Percentiles rank a stretch among this genome's conserved stretches.
Conservation (phyloP, 2,888 invertebrate species). For the Schizaphis graminum region DNA sequence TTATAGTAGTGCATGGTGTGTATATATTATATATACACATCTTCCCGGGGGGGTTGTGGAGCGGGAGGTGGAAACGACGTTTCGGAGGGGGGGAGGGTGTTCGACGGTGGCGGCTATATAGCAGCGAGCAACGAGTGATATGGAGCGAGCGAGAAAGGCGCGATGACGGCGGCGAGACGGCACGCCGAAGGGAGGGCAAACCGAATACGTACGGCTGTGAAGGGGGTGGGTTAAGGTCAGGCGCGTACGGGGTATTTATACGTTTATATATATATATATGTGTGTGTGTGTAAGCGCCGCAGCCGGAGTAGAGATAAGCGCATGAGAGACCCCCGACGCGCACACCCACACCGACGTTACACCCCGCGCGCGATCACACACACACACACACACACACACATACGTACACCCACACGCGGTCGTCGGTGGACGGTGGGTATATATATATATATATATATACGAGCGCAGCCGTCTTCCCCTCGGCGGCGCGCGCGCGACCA, state of each 20-base stretch:
- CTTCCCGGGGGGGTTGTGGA: neutral
- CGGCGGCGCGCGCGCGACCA: neutral
- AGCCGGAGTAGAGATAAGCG: slow-evolving; percentile 56
- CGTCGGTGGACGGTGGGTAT: neutral
- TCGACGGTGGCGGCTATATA: neutral
- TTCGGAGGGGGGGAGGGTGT: neutral
- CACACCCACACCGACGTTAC: neutral
- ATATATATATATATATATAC: neutral
- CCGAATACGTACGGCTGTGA: neutral
- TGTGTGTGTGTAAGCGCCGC: neutral
- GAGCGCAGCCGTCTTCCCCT: neutral
- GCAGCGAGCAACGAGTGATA: neutral
- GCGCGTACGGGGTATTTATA: slow-evolving; percentile 14
- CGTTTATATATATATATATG: neutral
- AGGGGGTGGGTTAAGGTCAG: slow-evolving; percentile 42
- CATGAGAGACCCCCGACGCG: slow-evolving; percentile 30
- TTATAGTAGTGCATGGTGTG: neutral
- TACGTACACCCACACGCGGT: neutral
- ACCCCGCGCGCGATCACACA: neutral
- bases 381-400: neutral
- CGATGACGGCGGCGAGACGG: neutral
- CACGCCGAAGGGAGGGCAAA: neutral
- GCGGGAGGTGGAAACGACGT: slow-evolving; percentile 7
- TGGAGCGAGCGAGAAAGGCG: neutral
- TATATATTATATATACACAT: neutral